These are phyloP conservation scores for Enteromius anoplus DNA, from an alignment of 2,797 vertebrate genomes.

Conservation along the genomic window DNA sequence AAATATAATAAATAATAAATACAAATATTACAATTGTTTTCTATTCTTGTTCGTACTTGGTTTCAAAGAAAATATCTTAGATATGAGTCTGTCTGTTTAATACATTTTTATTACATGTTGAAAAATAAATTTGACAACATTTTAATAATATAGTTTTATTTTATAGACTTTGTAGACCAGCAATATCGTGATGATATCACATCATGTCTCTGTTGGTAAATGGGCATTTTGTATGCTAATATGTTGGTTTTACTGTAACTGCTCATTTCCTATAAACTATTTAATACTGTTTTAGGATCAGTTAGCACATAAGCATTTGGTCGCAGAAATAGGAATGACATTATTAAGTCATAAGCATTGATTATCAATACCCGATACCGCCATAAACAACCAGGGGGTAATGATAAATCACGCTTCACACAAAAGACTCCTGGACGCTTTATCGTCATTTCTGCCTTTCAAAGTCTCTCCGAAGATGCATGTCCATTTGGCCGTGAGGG, in stretches of 20 bases:
- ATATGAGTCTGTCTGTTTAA: not conserved
- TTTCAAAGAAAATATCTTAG: not conserved
- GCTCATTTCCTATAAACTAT: not conserved
- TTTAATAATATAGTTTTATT: not conserved
- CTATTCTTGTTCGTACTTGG: not conserved
- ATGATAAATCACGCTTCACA: not conserved
- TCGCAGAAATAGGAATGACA: not conserved
- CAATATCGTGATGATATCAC: not conserved
- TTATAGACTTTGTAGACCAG: not conserved
- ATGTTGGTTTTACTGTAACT: not conserved
- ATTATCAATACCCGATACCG: not conserved
- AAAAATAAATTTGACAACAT: not conserved
- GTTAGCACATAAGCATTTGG: not conserved
- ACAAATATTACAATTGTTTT: not conserved
- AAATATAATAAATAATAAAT: not conserved
- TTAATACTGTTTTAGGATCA: not conserved
- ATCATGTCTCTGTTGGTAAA: not conserved
- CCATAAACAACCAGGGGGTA: not conserved
- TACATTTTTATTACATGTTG: not conserved
- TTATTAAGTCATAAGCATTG: slow-evolving; percentile 18
- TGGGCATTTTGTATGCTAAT: no score
- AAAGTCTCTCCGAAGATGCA: slow-evolving; percentile 34
- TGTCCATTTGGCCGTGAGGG: slow-evolving; percentile 48
- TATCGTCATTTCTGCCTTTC: slow-evolving; percentile 20
- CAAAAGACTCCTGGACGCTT: not conserved